A percentile compares a stretch with the other conserved stretches of the same genome.
Evolutionary conservation across 2,888 invertebrate species (phyloP).

Genomic region (Heliothis peltigera): DNA sequence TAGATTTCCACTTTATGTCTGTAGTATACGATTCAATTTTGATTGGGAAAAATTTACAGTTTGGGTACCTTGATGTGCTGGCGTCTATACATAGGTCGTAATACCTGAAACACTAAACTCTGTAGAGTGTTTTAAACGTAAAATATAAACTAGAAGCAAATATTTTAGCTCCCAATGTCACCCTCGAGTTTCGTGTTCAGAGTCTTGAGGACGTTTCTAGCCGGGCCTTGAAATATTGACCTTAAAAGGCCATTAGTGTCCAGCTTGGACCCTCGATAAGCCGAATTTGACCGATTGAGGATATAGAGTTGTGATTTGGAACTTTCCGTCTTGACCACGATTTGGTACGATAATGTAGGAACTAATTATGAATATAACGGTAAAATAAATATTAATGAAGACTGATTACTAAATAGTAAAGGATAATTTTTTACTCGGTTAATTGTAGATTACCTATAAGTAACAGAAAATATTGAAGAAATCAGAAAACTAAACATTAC

Average conservation of each 20-base stretch:
- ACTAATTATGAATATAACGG: slow-evolving; percentile 27
- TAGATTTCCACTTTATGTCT: too few species aligned
- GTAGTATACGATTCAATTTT: too few species aligned
- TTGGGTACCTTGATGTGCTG: too few species aligned
- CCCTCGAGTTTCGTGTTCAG: slow-evolving; percentile 64
- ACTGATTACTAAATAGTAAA: too few species aligned
- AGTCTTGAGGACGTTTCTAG: slow-evolving; percentile 67
- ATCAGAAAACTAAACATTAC: too few species aligned
- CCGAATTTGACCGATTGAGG: slow-evolving; percentile 79
- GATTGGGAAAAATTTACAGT: too few species aligned
- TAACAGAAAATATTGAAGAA: too few species aligned
- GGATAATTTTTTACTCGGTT: too few species aligned
- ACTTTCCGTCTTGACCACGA: slow-evolving; percentile 51
- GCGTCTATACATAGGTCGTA: slow-evolving; percentile 14
- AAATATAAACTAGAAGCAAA: slow-evolving; percentile 65
- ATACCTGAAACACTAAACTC: slow-evolving; percentile 40
- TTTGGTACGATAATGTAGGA: slow-evolving; percentile 44
- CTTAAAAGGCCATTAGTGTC: slow-evolving; percentile 84
- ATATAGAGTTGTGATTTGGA: slow-evolving; percentile 72
- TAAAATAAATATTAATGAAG: too few species aligned
- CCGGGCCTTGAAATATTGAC: slow-evolving; percentile 82
- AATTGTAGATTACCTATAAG: too few species aligned
- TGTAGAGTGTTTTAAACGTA: slow-evolving; percentile 62
- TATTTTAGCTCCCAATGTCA: slow-evolving; percentile 62
- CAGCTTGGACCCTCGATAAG: slow-evolving; percentile 79